Base-by-base conservation (phyloP, 2,113 vertebrate genomes). In the Butastur rufipennis region DNA sequence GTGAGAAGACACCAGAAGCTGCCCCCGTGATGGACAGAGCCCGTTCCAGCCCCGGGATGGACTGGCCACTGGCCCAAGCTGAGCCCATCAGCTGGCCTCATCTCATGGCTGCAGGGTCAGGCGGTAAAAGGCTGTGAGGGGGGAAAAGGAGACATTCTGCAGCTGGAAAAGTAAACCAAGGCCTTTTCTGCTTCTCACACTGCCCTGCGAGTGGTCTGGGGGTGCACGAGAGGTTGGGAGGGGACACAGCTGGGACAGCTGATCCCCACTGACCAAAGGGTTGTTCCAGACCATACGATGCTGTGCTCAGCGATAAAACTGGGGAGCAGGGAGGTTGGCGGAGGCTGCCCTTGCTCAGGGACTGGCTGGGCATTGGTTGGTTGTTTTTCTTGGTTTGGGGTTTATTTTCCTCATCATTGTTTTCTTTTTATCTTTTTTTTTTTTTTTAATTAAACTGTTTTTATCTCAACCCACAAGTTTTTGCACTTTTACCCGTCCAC, bases 191-290 rank as follows among this genome's bases (percentile, higher is more conserved):
- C 52, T 72, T 14, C 58, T 34, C 34, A 27, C 8, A 0, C n/a
- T 48, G 50, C 48, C 29, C 42, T 1, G 3, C 1, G 1, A 75
- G 55, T 0, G 2, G 40, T 31, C 20, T 43, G n/a, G 27, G 32
- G 29, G 16, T 45, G 25, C 36, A 48, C 31, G 23, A 32, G 56
- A 16, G 0, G 19, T 14, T 43, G 31, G 18, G 48, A 62, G 55
- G 66, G 55, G 8, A 34, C 42, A 36, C 47, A 56, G 42, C 1
- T 0, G 20, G 55, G 34, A 58, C 21, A 52, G 3, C 72, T 47
- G 29, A 55, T 22, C 40, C 40, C 48, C 7, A 2, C 18, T 27
- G n/a, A 47, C 59, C 71, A 47, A 40, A 74, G 47, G 16, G 31
- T 34, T 29, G 25, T 48, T 53, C 52, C 19, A 73, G n/a, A 55